phyloP scores from a whole-genome alignment of 2,888 invertebrate genomes.

The Heteromurus nitidus region DNA sequence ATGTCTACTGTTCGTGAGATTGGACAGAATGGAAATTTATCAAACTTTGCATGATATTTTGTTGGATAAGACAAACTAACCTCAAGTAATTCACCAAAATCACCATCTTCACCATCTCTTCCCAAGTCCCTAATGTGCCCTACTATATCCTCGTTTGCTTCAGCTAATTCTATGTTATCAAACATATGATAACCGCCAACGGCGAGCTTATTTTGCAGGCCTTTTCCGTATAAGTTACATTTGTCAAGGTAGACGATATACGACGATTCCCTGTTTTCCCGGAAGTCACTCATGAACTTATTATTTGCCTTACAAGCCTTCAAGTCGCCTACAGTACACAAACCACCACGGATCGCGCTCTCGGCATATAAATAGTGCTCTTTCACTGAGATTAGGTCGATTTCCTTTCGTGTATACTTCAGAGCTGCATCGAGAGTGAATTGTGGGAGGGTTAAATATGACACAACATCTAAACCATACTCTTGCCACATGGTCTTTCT shows the following conservation, averaged over 20 bases:
- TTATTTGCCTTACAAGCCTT: constrained; percentile 6
- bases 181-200: not conserved
- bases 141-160: too few relatives aligned
- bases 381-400: not conserved
- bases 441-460: constrained; percentile 4
- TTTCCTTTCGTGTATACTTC: not conserved
- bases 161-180: too few relatives aligned
- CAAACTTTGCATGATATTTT: constrained; percentile 39
- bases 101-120: not conserved
- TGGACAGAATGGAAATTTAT: constrained; percentile 36
- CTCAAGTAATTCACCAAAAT: constrained; percentile 19
- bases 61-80: constrained; percentile 6
- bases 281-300: constrained; percentile 3
- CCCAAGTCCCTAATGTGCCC: too few relatives aligned
- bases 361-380: constrained; percentile 25
- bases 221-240: not conserved
- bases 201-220: not conserved
- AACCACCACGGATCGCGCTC: not conserved
- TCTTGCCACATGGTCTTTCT: not conserved
- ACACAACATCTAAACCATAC: constrained; percentile 13
- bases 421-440: constrained; percentile 20
- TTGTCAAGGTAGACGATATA: not conserved
- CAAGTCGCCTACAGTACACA: not conserved
- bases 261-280: not conserved
- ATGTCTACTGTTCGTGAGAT: not conserved